Evolutionary conservation across 2,797 vertebrate genomes (phyloP).

Genomic region (Clarias fuscus): DNA sequence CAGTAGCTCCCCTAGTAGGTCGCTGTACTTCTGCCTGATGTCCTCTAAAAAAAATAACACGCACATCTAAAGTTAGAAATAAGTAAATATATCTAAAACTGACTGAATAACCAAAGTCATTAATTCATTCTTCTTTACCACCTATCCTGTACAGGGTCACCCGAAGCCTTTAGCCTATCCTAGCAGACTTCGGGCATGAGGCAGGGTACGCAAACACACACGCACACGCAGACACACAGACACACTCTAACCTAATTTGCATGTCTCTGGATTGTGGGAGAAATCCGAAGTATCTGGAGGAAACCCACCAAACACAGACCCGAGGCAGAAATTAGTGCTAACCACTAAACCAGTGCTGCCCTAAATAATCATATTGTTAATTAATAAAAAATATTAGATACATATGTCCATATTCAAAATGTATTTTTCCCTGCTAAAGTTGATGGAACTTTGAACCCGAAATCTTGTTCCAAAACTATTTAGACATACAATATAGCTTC

Average conservation of each 20-base stretch:
- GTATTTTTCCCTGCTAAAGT: neutral
- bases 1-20: constrained; percentile 86
- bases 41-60: constrained; percentile 74
- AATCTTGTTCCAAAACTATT: neutral
- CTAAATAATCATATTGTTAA: neutral
- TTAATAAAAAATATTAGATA: neutral
- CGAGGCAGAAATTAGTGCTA: too few relatives aligned
- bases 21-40: constrained; percentile 90
- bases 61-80: neutral
- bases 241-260: too few relatives aligned
- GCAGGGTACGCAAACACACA: too few relatives aligned
- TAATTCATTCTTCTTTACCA: too few relatives aligned
- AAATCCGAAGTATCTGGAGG: too few relatives aligned
- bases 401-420: neutral
- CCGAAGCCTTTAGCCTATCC: too few relatives aligned
- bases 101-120: neutral
- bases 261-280: too few relatives aligned
- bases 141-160: too few relatives aligned
- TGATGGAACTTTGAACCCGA: neutral
- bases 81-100: neutral
- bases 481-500: neutral
- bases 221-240: too few relatives aligned
- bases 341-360: too few relatives aligned
- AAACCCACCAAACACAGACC: too few relatives aligned
- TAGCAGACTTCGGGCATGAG: too few relatives aligned